Evolutionary conservation across 2,888 invertebrate species (phyloP).

Genomic region (Muscina levida): DNA sequence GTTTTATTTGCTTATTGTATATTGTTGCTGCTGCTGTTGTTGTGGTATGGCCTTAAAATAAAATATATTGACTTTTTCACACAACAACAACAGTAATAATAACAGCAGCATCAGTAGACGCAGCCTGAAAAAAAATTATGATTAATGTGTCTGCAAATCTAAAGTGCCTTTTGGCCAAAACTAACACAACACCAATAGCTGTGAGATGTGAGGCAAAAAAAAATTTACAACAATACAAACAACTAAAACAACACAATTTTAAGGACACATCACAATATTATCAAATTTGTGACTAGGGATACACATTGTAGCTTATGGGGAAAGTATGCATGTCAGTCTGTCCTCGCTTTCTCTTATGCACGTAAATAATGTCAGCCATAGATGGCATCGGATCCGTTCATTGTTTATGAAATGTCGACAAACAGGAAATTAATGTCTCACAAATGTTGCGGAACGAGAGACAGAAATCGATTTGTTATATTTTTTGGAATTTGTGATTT

Average conservation of each 20-base stretch:
- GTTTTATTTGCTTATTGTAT: too few relatives aligned
- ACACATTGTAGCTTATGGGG: neutral
- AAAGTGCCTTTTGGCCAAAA: slow-evolving; percentile 51
- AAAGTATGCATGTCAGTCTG: neutral
- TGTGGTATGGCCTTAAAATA: too few relatives aligned
- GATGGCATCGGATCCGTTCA: neutral
- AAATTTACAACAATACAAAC: slow-evolving; percentile 21
- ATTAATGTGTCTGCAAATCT: slow-evolving; percentile 66
- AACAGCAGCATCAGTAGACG: neutral
- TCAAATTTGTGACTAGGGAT: slow-evolving; percentile 38
- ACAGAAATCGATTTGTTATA: too few relatives aligned
- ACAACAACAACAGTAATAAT: neutral
- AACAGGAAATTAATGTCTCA: slow-evolving; percentile 62
- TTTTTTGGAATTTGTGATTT: too few relatives aligned
- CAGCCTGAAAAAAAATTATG: slow-evolving; percentile 61
- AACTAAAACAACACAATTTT: slow-evolving; percentile 25
- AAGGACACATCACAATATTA: slow-evolving; percentile 51
- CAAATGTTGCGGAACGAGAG: too few relatives aligned
- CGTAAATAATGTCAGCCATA: slow-evolving; percentile 8
- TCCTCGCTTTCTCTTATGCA: too few relatives aligned
- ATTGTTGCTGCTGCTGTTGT: too few relatives aligned
- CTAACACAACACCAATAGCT: slow-evolving; percentile 11
- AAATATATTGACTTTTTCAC: slow-evolving; percentile 56
- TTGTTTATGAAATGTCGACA: slow-evolving; percentile 24
- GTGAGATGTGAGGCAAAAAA: too few relatives aligned